These are phyloP conservation scores for Drosophila teissieri DNA, from an alignment of 1,140 invertebrate genomes.

Conservation along the genomic window DNA sequence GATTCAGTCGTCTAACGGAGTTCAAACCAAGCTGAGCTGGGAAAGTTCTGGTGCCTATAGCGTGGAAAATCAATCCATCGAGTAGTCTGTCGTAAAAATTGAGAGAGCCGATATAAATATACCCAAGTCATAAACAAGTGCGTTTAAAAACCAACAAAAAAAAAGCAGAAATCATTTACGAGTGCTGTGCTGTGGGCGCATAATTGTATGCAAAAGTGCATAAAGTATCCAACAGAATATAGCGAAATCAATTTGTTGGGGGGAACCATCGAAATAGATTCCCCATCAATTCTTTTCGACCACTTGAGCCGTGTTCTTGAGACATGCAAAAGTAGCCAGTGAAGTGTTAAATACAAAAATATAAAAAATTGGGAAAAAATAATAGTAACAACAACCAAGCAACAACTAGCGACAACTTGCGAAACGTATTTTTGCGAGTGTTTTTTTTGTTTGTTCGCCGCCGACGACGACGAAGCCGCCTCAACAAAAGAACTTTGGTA, in stretches of 20 bases:
- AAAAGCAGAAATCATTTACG: slow-evolving; percentile 2
- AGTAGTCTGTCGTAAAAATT: slow-evolving; percentile 33
- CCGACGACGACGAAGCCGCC: slow-evolving; percentile 23
- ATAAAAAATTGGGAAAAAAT: not conserved
- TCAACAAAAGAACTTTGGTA: slow-evolving; percentile 81
- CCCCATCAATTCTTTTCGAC: slow-evolving; percentile 7
- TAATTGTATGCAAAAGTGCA: slow-evolving; percentile 13
- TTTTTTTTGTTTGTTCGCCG: slow-evolving; percentile 38
- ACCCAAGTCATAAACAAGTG: slow-evolving; percentile 58
- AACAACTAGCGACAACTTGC: slow-evolving; percentile 32
- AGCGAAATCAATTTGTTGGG: slow-evolving; percentile 23
- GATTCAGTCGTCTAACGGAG: slow-evolving; percentile 79
- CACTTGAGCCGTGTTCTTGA: slow-evolving; percentile 62
- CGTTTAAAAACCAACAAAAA: slow-evolving; percentile 14
- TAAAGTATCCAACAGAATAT: slow-evolving; percentile 28
- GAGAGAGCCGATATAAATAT: slow-evolving; percentile 8
- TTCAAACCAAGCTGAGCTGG: slow-evolving; percentile 61
- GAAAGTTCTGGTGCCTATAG: slow-evolving; percentile 52
- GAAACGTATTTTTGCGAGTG: slow-evolving; percentile 50
- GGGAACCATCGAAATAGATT: slow-evolving; percentile 29
- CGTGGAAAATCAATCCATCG: slow-evolving; percentile 29
- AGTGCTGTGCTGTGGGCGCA: slow-evolving; percentile 16
- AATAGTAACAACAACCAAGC: slow-evolving; percentile 25
- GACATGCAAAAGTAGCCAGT: slow-evolving; percentile 63
- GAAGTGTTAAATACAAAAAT: slow-evolving; percentile 64